Conservation (phyloP, 1,140 invertebrate genomes). For the Diachasma alloeum region DNA sequence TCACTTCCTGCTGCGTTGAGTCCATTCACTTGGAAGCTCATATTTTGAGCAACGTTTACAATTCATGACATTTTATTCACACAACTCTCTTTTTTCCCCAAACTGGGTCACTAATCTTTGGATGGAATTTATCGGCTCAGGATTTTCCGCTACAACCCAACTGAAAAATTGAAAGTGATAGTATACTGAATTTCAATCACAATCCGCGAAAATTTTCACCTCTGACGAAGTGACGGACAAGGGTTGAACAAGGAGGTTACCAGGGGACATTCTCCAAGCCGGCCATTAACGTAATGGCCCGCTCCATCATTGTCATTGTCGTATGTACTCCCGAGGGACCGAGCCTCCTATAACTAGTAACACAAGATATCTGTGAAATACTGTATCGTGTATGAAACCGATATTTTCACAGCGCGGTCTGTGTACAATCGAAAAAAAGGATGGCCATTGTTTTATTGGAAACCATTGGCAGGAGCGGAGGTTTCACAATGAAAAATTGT, state of each 20-base stretch:
- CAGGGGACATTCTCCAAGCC: conserved; percentile 3
- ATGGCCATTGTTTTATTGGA: no score
- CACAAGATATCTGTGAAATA: not conserved
- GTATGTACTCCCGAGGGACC: not conserved
- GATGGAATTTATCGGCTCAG: conserved; percentile 15
- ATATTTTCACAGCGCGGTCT: not conserved
- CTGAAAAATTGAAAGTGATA: not conserved
- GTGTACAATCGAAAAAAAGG: no score
- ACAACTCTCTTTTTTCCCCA: not conserved
- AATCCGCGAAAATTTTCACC: not conserved
- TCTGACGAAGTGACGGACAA: not conserved
- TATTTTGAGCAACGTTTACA: conserved; percentile 28
- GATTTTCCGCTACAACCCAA: not conserved
- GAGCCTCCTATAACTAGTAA: not conserved
- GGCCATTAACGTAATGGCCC: conserved; percentile 29
- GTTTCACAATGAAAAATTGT: no score
- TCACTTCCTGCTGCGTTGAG: conserved; percentile 20
- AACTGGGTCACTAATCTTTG: not conserved
- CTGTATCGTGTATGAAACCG: not conserved
- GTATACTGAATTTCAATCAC: no score
- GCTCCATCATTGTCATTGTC: conserved; percentile 30
- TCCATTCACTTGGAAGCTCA: conserved; percentile 30
- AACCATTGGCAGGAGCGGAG: no score
- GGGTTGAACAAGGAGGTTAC: not conserved
- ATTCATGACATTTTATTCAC: conserved; percentile 9